A percentile compares a stretch with the other conserved stretches of the same genome.
phyloP scores from a whole-genome alignment of 2,797 vertebrate species.

The Melanotaenia pygmaea region DNA sequence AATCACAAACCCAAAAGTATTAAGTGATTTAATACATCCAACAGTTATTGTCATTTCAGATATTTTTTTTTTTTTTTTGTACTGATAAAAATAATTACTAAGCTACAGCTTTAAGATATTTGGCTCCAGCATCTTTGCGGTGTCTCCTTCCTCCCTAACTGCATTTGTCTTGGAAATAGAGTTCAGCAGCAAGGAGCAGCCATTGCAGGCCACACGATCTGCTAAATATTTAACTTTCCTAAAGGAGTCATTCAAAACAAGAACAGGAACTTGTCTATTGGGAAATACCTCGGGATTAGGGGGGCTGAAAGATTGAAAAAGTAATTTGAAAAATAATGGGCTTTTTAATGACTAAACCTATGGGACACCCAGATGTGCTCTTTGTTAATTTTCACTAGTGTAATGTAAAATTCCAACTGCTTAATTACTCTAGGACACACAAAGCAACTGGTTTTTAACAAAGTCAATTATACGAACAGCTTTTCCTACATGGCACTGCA shows the following conservation, averaged over 20 bases:
- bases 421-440: constrained; percentile 90
- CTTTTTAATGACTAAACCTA: constrained; percentile 92
- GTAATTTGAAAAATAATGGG: constrained; percentile 93
- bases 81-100: constrained; percentile 41
- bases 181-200: constrained; percentile 68
- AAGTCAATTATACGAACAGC: constrained; percentile 84
- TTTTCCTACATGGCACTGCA: constrained; percentile 72
- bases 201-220: constrained; percentile 75
- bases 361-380: constrained; percentile 90
- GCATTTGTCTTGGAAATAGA: constrained; percentile 73
- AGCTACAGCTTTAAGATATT: constrained; percentile 38
- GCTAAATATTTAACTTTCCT: constrained; percentile 86
- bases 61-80: background rate
- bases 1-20: constrained; percentile 19
- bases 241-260: constrained; percentile 86
- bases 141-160: constrained; percentile 58
- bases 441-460: constrained; percentile 88
- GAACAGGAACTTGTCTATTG: constrained; percentile 84
- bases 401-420: constrained; percentile 91
- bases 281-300: constrained; percentile 90
- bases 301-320: constrained; percentile 90
- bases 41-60: constrained; percentile 28
- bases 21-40: constrained; percentile 26
- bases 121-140: constrained; percentile 49
- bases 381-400: constrained; percentile 91